phyloP scores from a whole-genome alignment of 1,140 invertebrate species.

The Platyura marginata region DNA sequence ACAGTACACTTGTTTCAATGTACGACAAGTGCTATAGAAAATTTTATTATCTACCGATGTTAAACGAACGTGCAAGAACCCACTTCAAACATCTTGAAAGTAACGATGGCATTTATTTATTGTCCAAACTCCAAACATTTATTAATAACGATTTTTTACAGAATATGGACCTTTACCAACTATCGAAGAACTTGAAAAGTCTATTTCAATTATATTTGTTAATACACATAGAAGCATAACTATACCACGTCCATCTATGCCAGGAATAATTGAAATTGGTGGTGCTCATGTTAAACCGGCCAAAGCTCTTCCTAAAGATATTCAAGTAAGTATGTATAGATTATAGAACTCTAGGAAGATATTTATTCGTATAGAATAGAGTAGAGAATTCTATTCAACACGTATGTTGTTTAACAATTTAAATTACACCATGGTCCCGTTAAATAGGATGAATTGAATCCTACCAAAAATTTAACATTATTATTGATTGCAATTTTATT shows the following conservation, averaged over 20 bases:
- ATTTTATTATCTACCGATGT: conserved; percentile 16
- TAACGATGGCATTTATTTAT: background rate
- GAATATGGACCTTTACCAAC: background rate
- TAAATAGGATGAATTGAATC: no score
- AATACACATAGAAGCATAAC: conserved; percentile 30
- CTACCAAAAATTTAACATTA: no score
- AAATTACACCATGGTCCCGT: no score
- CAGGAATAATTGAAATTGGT: conserved; percentile 29
- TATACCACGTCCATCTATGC: conserved; percentile 26
- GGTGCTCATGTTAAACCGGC: conserved; percentile 27
- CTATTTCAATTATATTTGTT: conserved; percentile 32
- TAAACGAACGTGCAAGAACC: conserved; percentile 21
- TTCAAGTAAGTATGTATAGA: conserved; percentile 15
- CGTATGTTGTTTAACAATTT: no score
- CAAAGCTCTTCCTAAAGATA: conserved; percentile 21
- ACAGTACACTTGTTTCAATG: conserved; percentile 15
- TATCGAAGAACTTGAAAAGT: conserved; percentile 9
- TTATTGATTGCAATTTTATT: no score
- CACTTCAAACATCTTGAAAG: conserved; percentile 18
- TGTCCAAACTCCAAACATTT: background rate
- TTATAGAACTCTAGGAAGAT: no score
- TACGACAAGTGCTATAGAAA: conserved; percentile 17
- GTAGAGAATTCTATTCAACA: no score
- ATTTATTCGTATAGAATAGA: no score
- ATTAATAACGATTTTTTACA: background rate